Evolutionary conservation across 2,797 vertebrate species (phyloP).

Genomic region (Neostethus bicornis): DNA sequence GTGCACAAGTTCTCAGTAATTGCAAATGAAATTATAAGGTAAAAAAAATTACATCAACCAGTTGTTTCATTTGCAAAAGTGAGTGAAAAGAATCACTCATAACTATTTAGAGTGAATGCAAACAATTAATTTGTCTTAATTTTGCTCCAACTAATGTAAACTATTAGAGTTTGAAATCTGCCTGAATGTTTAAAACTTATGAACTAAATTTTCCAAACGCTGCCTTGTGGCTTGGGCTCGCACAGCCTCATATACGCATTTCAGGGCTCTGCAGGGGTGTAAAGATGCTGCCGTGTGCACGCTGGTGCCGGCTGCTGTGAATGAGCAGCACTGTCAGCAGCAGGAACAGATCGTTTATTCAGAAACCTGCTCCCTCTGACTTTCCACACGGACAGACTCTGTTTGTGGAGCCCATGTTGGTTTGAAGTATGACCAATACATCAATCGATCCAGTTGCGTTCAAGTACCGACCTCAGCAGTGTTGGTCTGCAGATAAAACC

Average conservation of each 20-base stretch:
- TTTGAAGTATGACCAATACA: constrained; percentile 1
- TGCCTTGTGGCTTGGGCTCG: not conserved
- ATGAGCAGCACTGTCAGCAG: constrained; percentile 34
- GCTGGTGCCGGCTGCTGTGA: constrained; percentile 9
- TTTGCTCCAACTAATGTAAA: not conserved
- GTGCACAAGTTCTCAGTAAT: no score
- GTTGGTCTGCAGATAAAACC: constrained; percentile 10
- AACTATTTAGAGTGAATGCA: no score
- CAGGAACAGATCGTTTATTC: constrained; percentile 40
- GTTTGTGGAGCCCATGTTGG: not conserved
- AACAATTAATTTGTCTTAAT: no score
- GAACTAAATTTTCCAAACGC: not conserved
- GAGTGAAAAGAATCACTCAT: no score
- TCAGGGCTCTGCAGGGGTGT: constrained; percentile 3
- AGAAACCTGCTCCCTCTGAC: constrained; percentile 12
- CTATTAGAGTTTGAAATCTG: not conserved
- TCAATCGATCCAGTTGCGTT: constrained; percentile 28
- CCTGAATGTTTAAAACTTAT: not conserved
- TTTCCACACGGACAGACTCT: not conserved
- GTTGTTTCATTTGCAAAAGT: no score
- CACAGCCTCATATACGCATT: not conserved
- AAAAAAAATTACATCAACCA: no score
- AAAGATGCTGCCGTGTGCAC: not conserved
- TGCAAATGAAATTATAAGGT: no score
- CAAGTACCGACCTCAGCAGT: constrained; percentile 24